A percentile compares a stretch with the other conserved stretches of the same genome.
phyloP scores from a whole-genome alignment of 2,888 invertebrate species.

The Netelia fuscicornis region DNA sequence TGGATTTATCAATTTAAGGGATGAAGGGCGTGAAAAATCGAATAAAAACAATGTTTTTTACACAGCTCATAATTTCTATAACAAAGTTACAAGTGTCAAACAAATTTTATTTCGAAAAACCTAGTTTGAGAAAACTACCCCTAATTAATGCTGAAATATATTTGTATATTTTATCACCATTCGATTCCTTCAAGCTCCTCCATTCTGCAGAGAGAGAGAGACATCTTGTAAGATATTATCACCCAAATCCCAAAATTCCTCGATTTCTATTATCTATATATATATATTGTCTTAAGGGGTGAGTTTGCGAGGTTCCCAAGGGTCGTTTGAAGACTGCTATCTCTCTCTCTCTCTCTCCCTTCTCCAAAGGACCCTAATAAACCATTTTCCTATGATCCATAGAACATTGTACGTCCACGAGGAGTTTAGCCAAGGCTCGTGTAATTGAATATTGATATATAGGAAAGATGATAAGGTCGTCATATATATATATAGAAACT shows the following conservation, averaged over 20 bases:
- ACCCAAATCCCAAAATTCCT: constrained; percentile 68
- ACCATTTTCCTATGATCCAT: constrained; percentile 74
- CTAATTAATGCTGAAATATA: too few species aligned
- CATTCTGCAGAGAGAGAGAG: constrained; percentile 31
- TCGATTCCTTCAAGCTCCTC: constrained; percentile 32
- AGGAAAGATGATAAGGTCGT: constrained; percentile 72
- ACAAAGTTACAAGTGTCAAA: too few species aligned
- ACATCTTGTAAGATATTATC: constrained; percentile 72
- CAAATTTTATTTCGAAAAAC: too few species aligned
- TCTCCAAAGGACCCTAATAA: constrained; percentile 71
- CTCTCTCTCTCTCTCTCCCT: constrained; percentile 22
- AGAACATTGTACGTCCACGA: constrained; percentile 71
- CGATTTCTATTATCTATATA: constrained; percentile 16
- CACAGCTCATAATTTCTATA: too few species aligned
- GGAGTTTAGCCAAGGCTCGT: constrained; percentile 71
- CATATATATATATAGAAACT: constrained; percentile 61
- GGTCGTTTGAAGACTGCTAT: constrained; percentile 52
- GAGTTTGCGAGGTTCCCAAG: constrained; percentile 41
- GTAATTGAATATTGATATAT: constrained; percentile 82
- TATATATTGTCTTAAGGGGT: constrained; percentile 23
- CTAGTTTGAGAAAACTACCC: too few species aligned
- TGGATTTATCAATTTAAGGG: too few species aligned
- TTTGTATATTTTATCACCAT: not conserved
- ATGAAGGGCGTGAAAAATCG: not conserved
- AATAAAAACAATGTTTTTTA: not conserved